A percentile compares a stretch with the other conserved stretches of the same genome.
Conservation (phyloP, 2,797 vertebrate species). For the Catamblyrhynchus diadema region DNA sequence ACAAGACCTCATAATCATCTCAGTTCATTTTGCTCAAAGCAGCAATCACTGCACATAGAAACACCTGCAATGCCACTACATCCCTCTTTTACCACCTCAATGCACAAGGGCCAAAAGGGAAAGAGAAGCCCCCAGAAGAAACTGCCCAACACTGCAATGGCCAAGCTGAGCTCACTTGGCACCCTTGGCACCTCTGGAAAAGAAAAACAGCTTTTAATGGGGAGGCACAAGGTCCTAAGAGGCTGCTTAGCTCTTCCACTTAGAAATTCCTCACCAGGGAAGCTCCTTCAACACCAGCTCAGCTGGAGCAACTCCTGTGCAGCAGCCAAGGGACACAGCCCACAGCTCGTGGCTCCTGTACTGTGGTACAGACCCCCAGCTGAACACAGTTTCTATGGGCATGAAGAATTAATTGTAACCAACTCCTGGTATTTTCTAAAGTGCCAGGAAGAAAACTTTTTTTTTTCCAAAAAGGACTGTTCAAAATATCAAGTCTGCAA, state of each 20-base stretch:
- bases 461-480: neutral
- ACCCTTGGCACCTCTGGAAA: neutral
- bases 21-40: neutral
- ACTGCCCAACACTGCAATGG: neutral
- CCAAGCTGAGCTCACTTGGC: neutral
- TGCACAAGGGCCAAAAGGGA: neutral
- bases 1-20: neutral
- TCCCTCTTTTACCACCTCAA: neutral
- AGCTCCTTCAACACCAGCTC: neutral
- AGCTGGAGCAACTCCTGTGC: accelerated
- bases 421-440: neutral
- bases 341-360: neutral
- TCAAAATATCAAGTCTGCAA: neutral
- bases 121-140: neutral
- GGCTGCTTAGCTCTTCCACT: neutral
- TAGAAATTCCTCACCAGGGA: neutral
- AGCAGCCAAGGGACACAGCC: accelerated
- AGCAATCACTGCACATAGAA: neutral
- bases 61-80: neutral
- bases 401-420: neutral
- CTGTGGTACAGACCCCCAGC: neutral
- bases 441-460: neutral
- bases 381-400: neutral
- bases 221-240: neutral
- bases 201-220: neutral